Evolutionary conservation across 2,113 vertebrate species (phyloP).

Genomic region (Eupsittula cactorum): DNA sequence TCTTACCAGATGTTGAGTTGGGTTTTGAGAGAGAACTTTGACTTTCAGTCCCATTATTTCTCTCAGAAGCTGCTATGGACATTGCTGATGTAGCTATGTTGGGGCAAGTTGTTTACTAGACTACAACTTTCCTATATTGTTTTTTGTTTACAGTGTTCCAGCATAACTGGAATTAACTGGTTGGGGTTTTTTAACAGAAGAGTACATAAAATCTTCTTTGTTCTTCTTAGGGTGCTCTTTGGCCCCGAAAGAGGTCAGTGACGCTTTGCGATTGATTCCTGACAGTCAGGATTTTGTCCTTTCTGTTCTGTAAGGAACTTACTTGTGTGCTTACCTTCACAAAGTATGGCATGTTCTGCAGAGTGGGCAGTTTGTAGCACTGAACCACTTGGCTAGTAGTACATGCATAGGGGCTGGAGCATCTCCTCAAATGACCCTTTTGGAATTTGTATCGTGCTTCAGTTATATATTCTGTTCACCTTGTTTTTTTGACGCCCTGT

Average conservation of each 20-base stretch:
- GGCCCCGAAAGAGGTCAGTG: background rate
- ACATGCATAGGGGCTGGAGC: background rate
- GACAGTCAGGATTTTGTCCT: background rate
- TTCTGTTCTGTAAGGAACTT: background rate
- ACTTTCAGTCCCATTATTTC: background rate
- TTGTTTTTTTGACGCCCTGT: background rate
- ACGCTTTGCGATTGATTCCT: background rate
- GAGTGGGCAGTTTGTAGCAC: background rate
- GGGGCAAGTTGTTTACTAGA: background rate
- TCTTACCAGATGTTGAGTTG: background rate
- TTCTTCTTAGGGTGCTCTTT: background rate
- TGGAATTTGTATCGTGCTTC: background rate
- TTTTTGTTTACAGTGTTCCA: background rate
- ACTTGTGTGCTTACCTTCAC: fast-evolving
- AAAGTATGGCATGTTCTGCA: background rate
- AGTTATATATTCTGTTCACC: background rate
- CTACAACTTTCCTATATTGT: background rate
- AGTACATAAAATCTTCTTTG: background rate
- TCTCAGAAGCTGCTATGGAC: background rate
- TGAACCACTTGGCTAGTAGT: background rate
- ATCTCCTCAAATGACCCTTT: background rate
- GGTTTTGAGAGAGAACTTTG: background rate
- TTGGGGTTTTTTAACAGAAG: background rate
- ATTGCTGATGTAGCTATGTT: background rate
- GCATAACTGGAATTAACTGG: background rate